These are phyloP conservation scores for Caenorhabditis sp. DNA, from an alignment of 2,888 invertebrate genomes.

Conservation along the genomic window DNA sequence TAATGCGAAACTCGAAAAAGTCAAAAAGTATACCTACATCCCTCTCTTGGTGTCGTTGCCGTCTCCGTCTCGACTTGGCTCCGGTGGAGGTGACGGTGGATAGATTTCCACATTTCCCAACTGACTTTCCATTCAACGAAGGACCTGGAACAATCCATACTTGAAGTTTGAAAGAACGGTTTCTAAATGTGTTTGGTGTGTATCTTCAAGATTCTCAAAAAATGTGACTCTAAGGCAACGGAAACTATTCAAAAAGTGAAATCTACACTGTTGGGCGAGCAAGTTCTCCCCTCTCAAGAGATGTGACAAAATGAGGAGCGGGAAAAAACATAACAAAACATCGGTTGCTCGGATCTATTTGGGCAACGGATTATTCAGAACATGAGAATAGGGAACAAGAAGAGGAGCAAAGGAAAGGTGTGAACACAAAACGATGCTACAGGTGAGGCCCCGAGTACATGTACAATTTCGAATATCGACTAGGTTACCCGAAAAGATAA, in stretches of 20 bases:
- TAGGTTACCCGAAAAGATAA: slow-evolving; percentile 24
- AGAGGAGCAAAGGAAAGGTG: slow-evolving; percentile 25
- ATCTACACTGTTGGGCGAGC: no score
- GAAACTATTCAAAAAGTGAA: no score
- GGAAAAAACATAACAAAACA: slow-evolving; percentile 47
- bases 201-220: no score
- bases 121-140: slow-evolving; percentile 56
- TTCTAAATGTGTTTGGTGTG: no score
- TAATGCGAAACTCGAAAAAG: neutral
- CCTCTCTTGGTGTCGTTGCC: slow-evolving; percentile 22
- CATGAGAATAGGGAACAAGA: slow-evolving; percentile 4
- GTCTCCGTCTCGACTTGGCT: neutral
- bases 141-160: slow-evolving; percentile 11
- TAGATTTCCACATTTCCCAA: slow-evolving; percentile 64
- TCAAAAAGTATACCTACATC: slow-evolving; percentile 47
- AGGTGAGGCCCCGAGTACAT: neutral
- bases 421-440: slow-evolving; percentile 36
- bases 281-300: neutral
- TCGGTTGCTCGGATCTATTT: slow-evolving; percentile 34
- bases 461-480: neutral
- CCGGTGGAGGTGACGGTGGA: slow-evolving; percentile 56
- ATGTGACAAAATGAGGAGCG: slow-evolving; percentile 21
- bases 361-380: slow-evolving; percentile 44
- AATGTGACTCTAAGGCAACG: no score
- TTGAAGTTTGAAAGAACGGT: neutral